Conservation (phyloP, 2,888 invertebrate genomes). For the Psylliodes chrysocephalus region DNA sequence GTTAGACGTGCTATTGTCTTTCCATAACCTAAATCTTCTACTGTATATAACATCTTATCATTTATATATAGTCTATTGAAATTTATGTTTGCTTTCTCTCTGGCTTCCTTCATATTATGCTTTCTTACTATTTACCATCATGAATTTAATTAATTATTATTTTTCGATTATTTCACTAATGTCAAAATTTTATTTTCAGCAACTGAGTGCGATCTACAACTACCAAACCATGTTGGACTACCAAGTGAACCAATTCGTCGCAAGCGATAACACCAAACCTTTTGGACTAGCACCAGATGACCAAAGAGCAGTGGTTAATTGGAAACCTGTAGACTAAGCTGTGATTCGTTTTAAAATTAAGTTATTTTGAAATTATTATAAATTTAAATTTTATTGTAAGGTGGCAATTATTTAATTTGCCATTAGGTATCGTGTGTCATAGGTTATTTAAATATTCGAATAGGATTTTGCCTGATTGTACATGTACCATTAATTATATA, state of each 20-base stretch:
- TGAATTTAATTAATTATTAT: not conserved
- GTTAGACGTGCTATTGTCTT: too few species aligned
- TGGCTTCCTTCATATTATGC: not conserved
- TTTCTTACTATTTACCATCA: not conserved
- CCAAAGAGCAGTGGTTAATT: slow-evolving; percentile 81
- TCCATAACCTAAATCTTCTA: too few species aligned
- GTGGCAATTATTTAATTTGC: too few species aligned
- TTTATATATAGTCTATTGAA: not conserved
- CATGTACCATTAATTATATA: too few species aligned
- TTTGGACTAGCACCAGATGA: slow-evolving; percentile 81
- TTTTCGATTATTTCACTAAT: not conserved
- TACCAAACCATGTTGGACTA: slow-evolving; percentile 81
- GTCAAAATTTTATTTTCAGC: slow-evolving; percentile 66
- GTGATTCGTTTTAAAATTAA: not conserved
- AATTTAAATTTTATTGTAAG: too few species aligned
- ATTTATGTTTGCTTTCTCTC: not conserved
- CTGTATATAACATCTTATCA: too few species aligned
- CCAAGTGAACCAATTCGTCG: slow-evolving; percentile 83
- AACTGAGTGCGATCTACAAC: slow-evolving; percentile 81
- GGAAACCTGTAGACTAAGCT: slow-evolving; percentile 70
- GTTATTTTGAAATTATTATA: too few species aligned
- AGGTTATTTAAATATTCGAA: too few species aligned
- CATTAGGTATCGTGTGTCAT: too few species aligned
- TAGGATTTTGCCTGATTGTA: too few species aligned
- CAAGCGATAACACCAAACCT: slow-evolving; percentile 76